Evolutionary conservation across 2,888 invertebrate genomes (phyloP), one percentile per base, ranked within the genome.

Genomic region (Allygus modestus): DNA sequence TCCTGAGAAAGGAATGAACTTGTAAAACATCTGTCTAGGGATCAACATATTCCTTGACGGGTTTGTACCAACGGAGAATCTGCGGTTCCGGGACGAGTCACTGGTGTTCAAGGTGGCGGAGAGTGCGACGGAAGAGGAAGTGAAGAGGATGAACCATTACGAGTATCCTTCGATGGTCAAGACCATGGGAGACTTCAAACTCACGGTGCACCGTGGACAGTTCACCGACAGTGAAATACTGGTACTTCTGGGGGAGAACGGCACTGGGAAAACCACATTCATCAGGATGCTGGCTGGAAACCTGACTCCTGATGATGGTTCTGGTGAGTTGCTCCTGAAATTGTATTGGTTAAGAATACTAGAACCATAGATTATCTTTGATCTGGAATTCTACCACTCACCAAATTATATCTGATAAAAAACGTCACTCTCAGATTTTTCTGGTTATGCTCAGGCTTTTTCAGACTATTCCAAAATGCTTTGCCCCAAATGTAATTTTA

Each of bases 31-130:
- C 7, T 65, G 88, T 89, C 37, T 87, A 95, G 96, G 96, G 89
- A 99, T 99, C 89, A 99, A 99, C 90, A 99, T 99, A 89, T 99
- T 99, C 92, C 93, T 99, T 89, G 99, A 99, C 91, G 99, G 99
- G 77, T 99, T 99, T 92, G 98, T 99, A 28, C 99, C 99, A 26
- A 99, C 99, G 20, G 99, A 99, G 92, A 99, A 99, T 91, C 94
- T 99, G 92, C 94, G 99, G 89, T 99, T 99, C 93, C 94, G 99
- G 85, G 99, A 99, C 88, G 97, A 97, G 90, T 98, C 99, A 0
- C 92, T 99, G 77, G 96, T 98, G 17, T 99, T 99, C 91, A 99
- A 99, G 92, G 99, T 99, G 20, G 97, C 99, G 0, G 99, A 99
- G 90, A 98, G 98, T 83, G 98, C 99, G 2, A 97, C 95, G 17